phyloP scores from a whole-genome alignment of 2,797 vertebrate genomes.

The Kryptolebias ocellatus region DNA sequence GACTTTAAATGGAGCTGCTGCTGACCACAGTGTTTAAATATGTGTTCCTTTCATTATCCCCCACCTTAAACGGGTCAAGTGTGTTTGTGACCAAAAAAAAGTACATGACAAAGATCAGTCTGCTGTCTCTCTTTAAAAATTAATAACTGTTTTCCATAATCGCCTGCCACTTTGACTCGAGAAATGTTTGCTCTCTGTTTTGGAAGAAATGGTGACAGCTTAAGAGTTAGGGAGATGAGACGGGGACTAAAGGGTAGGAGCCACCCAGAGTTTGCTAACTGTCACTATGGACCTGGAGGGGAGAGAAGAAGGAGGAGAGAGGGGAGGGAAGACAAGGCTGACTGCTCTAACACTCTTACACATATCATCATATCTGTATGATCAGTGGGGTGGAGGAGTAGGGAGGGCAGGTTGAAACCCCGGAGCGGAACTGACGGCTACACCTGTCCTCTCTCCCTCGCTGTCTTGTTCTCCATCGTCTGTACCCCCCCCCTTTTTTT shows the following conservation, averaged over 20 bases:
- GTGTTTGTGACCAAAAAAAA: constrained; percentile 66
- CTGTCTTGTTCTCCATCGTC: constrained; percentile 70
- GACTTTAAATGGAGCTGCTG: constrained; percentile 44
- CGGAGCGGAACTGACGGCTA: constrained; percentile 81
- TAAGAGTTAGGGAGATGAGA: constrained; percentile 63
- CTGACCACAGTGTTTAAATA: constrained; percentile 44
- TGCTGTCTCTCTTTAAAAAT: constrained; percentile 43
- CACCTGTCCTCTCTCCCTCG: constrained; percentile 80
- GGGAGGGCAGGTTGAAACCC: constrained; percentile 77
- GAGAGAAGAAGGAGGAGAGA: constrained; percentile 49
- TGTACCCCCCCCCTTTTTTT: constrained; percentile 18
- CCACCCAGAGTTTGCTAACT: constrained; percentile 77
- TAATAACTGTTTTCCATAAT: not conserved
- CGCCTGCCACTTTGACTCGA: constrained; percentile 61
- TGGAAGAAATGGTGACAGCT: constrained; percentile 58
- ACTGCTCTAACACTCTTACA: constrained; percentile 81
- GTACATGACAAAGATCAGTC: constrained; percentile 49
- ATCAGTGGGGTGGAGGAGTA: constrained; percentile 79
- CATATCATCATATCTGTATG: constrained; percentile 84
- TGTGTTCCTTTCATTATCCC: constrained; percentile 70
- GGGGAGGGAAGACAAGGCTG: constrained; percentile 76
- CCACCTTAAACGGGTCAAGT: constrained; percentile 61
- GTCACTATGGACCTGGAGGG: constrained; percentile 72
- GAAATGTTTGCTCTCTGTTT: constrained; percentile 58
- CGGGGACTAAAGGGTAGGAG: constrained; percentile 72